Evolutionary conservation across 2,797 vertebrate species (phyloP).

Genomic region (Sebastes hubbsi): DNA sequence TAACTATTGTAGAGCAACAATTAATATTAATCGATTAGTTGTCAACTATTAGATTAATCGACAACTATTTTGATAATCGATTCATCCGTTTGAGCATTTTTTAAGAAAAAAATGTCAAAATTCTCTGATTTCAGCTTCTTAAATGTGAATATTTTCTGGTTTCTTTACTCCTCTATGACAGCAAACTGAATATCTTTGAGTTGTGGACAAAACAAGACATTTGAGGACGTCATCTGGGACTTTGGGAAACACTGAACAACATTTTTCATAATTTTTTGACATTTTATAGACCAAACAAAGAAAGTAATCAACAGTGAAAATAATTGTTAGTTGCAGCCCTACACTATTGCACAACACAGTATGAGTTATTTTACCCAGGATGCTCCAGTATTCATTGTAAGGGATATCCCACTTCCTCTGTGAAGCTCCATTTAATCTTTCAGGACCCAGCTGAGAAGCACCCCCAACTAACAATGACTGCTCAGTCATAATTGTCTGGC

Average conservation of each 20-base stretch:
- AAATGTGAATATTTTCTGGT: background rate
- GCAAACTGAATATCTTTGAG: too few relatives aligned
- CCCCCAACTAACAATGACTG: conserved; percentile 3
- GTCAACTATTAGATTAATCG: too few relatives aligned
- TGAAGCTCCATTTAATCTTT: conserved; percentile 18
- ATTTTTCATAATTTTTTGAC: too few relatives aligned
- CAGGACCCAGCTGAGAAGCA: conserved; percentile 11
- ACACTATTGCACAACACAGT: background rate
- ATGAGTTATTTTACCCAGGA: background rate
- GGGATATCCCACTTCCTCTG: background rate
- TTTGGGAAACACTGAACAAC: too few relatives aligned
- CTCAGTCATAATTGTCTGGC: conserved; percentile 13
- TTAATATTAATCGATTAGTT: too few relatives aligned
- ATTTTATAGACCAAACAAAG: background rate
- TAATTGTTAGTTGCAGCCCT: background rate
- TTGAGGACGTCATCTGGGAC: too few relatives aligned
- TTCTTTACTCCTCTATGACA: background rate
- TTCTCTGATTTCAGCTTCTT: too few relatives aligned
- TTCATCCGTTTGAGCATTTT: too few relatives aligned
- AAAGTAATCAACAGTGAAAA: background rate
- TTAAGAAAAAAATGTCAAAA: too few relatives aligned
- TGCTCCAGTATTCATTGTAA: conserved; percentile 1
- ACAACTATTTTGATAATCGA: too few relatives aligned
- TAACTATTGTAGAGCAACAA: too few relatives aligned
- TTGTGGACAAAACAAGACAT: too few relatives aligned